Base-by-base conservation (phyloP, 2,797 vertebrate genomes). In the Macroramphosus scolopax region DNA sequence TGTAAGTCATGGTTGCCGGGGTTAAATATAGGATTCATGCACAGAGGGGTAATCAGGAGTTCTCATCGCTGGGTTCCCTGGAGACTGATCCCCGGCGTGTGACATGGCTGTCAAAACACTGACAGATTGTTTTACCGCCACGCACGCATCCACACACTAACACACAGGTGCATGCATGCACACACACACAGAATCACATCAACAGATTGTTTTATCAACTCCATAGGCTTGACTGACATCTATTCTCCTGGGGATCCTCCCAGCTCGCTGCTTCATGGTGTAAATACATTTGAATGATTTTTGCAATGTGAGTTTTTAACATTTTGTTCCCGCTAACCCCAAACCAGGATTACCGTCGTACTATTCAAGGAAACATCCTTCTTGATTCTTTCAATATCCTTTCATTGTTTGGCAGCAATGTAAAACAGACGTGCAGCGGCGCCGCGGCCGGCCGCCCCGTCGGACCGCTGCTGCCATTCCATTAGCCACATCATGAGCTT, bases 71-170 rank as follows among this genome's bases (percentile, higher is more conserved):
- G 60, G 56, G 68, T n/a, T 82, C 85, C 84, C 85, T 51, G 6
- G 82, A 84, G 83, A 87, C 76, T 44, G 75, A 85, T 77, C 73
- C 63, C 62, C 20, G 35, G 51, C 31, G 32, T 83, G 81, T 84
- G 80, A 89, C 82, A 78, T 71, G 63, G 71, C 80, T 85, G 83
- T 88, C 83, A 88, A 87, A 87, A 86, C 78, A 85, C 65, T 72
- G 81, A 82, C 54, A 51, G 81, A 87, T 84, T 86, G 75, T 78
- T 81, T 86, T 83, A 83, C 80, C 53, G 37, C 57, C 72, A 53
- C 60, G 22, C 59, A 28, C 25, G 6, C 57, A 11, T 5, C 13
- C 60, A 49, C 20, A 46, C 43, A 47, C 12, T 11, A 14, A 49
- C 29, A 30, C 24, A 0, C 70, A 26, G 22, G 3, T 15, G n/a